Evolutionary conservation across 2,797 vertebrate genomes (phyloP), one percentile per base, ranked within the genome.

Genomic region (Halcyon chelicuti): DNA sequence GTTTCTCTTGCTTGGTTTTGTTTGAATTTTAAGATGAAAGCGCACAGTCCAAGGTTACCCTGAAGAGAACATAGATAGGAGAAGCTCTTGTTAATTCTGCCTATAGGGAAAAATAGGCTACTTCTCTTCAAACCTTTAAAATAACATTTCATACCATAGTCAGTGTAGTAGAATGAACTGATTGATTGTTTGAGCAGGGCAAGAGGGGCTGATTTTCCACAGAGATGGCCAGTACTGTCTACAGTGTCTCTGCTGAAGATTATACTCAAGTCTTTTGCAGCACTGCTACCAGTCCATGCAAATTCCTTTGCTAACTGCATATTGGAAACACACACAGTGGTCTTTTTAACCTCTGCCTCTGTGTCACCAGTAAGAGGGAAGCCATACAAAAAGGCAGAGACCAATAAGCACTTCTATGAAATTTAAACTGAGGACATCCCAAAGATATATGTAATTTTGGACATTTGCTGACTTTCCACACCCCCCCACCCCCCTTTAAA

Each of bases 21-120:
- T 73, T 90, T 26, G 25, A 71, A n/a, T n/a, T 94, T 82, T 75
- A 74, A 97, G 91, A 96, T 95, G 57, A 97, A 98, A 97, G 73
- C 22, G 92, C 96, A 55, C 23, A 80, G 39, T 42, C 65, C 87
- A 88, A 94, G 94, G 92, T 87, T 94, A 93, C 79, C 71, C 83
- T 88, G 73, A 94, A 91, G 28, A 96, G 60, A 93, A 96, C 76
- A 66, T 76, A 94, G 44, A 77, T 93, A 77, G 3, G 12, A 0
- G 7, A 66, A 83, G 33, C 72, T 97, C 95, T 81, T 93, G 68
- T 80, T 94, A 92, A 90, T 95, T 95, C 66, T 49, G 39, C 35
- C 90, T 95, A 20, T 16, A 83, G 60, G 51, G 75, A 33, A 42
- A 42, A 80, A 57, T 39, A 79, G 65, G 65, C 31, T 46, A 28